Base-by-base conservation (phyloP, 2,888 invertebrate genomes). In the Agriopis leucophaearia region DNA sequence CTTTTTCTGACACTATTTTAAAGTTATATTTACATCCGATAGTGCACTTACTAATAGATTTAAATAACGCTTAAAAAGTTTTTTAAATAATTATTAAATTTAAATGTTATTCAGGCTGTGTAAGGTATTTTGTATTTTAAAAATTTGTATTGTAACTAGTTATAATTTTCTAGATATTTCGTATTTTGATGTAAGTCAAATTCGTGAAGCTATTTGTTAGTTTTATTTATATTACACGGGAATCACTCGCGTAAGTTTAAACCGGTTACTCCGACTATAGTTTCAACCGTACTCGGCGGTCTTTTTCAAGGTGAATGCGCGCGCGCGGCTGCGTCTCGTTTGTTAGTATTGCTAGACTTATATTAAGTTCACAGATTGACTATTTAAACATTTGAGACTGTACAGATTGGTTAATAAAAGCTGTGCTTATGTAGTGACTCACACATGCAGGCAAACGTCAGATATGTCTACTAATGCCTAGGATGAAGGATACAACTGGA, bases 41-140 rank as follows among this genome's bases (percentile, higher is more conserved):
- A 87, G 88, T 89, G 89, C 89, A 88, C 89, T 89, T 89, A 89
- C 85, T 80, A 81, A 82, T 84, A 83, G 77, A 79, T 81, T 79
- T 77, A 69, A 78, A 76, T 74, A 76, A 74, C 70, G 81, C 81
- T 82, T 83, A 70, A 71, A 73, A 74, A 69, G 72, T 77, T 73
- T 68, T 74, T 13, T 64, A 73, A 74, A 72, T 48, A 63, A 44
- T n/a, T 44, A 44, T 2, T 27, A 38, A 1, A 38, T 64, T 44
- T 10, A 35, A 48, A 51, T 68, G 38, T 58, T 65, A 52, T 61
- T 57, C 74, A 74, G 75, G 70, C 72, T 72, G 74, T 73, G 70
- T 76, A 69, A 65, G 45, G 42, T 67, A 66, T 57, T 45, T 57
- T 47, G 35, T 73, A 72, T 67, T 72, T 74, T 69, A 57, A 47